Base-by-base conservation (phyloP, 2,888 invertebrate species). In the Drosophila lacicola region DNA sequence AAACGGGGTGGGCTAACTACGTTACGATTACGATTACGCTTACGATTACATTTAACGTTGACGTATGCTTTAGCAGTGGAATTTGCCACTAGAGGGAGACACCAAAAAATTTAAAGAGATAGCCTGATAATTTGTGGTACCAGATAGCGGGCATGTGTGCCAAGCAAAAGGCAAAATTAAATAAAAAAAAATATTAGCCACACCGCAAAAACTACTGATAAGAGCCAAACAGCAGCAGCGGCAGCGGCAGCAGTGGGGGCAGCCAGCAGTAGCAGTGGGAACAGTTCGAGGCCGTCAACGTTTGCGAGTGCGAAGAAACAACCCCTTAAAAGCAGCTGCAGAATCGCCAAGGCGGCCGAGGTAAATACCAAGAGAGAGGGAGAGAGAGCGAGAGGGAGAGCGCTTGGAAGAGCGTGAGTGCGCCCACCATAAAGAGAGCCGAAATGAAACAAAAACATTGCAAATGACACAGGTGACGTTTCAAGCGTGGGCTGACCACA, bases 381-480 rank as follows among this genome's bases (percentile, higher is more conserved):
- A n/a, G 19, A 5, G 53, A n/a, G 62, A 53, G 57, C 25, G 25
- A 14, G 4, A n/a, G 45, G n/a, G 4, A n/a, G 45, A 25, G 39
- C 2, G 46, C 29, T 25, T 25, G 6, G 4, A 13, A 56, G 56
- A 46, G 56, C 37, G 14, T 2, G 61, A 29, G 60, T 5, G 50
- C 45, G 36, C 17, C 25, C 13, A 17, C 41, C 34, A 46, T n/a
- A 44, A 21, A 46, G 36, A 60, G 60, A 63, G 67, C 63, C 47
- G 19, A 50, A 61, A 55, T 61, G 76, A 79, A 71, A 78, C 56
- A 85, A 88, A 88, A 88, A 86, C 87, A 83, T 82, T 83, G 88
- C 88, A 80, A 83, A 75, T 82, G 81, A 83, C 88, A 83, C 88
- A 83, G 88, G 88, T 83, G 83, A 88, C 83, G 83, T 88, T 82